Evolutionary conservation across 1,140 invertebrate species (phyloP).

Genomic region (Papilio dardanus): DNA sequence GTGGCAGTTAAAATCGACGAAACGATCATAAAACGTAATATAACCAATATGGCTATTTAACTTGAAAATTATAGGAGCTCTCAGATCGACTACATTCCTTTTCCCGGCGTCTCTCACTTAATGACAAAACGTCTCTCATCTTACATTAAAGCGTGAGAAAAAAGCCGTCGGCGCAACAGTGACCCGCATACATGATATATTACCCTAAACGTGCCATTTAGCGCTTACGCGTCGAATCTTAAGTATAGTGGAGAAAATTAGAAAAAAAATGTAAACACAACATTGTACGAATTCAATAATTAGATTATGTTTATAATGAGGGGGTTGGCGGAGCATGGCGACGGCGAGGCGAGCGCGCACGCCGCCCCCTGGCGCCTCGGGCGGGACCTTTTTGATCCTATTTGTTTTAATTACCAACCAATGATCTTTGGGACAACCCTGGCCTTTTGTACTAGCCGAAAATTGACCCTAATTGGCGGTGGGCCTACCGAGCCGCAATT

Average conservation of each 20-base stretch:
- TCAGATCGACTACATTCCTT: conserved; percentile 23
- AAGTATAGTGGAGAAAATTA: conserved; percentile 79
- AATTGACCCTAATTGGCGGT: conserved; percentile 75
- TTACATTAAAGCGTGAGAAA: conserved; percentile 70
- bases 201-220: conserved; percentile 80
- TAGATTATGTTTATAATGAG: conserved; percentile 81
- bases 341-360: conserved; percentile 67
- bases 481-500: conserved; percentile 47
- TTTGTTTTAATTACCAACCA: conserved; percentile 81
- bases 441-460: conserved; percentile 75
- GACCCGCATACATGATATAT: conserved; percentile 79
- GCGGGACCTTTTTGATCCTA: conserved; percentile 77
- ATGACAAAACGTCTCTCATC: conserved; percentile 31
- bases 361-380: conserved; percentile 75
- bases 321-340: conserved; percentile 67
- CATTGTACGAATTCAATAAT: conserved; percentile 82
- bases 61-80: conserved; percentile 21
- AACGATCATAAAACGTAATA: conserved; percentile 10
- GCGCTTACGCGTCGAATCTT: conserved; percentile 76
- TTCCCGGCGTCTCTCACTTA: conserved; percentile 23
- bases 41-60: not conserved
- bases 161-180: conserved; percentile 62
- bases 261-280: conserved; percentile 82
- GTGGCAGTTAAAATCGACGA: conserved; percentile 23
- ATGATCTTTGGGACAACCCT: conserved; percentile 74